Conservation (phyloP, 2,888 invertebrate genomes). For the Apamea monoglypha region DNA sequence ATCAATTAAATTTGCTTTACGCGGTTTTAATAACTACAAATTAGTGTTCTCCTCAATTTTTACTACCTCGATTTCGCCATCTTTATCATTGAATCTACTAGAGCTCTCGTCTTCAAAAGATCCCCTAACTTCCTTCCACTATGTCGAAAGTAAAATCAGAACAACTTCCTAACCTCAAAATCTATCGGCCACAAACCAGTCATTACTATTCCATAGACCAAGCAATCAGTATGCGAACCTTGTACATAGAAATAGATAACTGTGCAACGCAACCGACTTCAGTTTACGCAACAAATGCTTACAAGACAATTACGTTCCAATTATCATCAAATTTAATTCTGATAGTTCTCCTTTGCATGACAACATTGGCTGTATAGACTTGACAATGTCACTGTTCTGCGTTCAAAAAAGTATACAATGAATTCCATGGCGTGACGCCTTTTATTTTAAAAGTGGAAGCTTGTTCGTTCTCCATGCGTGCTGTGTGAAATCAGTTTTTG, state of each 20-base stretch:
- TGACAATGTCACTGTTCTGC: constrained; percentile 26
- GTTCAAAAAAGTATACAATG: constrained; percentile 30
- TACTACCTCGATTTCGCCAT: not conserved
- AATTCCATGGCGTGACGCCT: not conserved
- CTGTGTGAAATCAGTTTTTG: constrained; percentile 52
- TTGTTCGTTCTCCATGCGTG: constrained; percentile 32
- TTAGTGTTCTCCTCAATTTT: not conserved
- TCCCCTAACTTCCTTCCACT: not conserved
- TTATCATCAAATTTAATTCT: constrained; percentile 41
- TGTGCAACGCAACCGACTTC: constrained; percentile 52
- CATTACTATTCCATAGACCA: constrained; percentile 46
- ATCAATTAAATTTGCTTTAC: not conserved
- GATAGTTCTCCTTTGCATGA: constrained; percentile 26
- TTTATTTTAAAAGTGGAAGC: constrained; percentile 13
- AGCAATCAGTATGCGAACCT: constrained; percentile 54
- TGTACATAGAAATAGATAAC: constrained; percentile 35
- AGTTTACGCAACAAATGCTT: constrained; percentile 56
- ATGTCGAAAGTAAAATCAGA: not conserved
- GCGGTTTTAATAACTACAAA: not conserved
- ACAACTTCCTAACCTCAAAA: constrained; percentile 38
- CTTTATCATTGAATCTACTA: not conserved
- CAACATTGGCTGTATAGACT: constrained; percentile 22
- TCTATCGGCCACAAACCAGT: constrained; percentile 18
- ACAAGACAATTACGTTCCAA: constrained; percentile 47
- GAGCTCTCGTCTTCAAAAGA: not conserved